Evolutionary conservation across 2,888 invertebrate genomes (phyloP), one percentile per base, ranked within the genome.

Genomic region (Listrodromus nycthemerus): DNA sequence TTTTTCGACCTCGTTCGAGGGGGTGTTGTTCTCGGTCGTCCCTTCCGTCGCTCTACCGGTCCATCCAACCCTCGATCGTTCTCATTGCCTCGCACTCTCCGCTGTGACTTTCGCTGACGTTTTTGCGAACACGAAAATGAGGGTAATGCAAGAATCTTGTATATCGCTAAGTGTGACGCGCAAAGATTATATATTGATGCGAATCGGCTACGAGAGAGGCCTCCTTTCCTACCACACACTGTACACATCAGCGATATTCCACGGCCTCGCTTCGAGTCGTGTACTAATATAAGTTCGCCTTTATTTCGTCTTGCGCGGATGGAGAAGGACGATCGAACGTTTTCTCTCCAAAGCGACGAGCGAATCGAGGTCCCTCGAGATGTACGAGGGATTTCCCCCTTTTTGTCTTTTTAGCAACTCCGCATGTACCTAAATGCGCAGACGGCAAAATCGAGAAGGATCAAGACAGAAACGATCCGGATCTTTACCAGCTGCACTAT

Each of bases 111-210:
- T 82, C 81, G 65, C 75, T 80, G 81, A 83, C 73, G 74, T 81
- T 80, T 82, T 73, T 81, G 61, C 77, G 63, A 55, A 0, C 48
- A 71, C 69, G 82, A 24, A 85, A 85, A 86, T 63, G 78, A 80
- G 82, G 83, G 75, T 86, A 86, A 86, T 86, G 86, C 78, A 82
- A 85, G 78, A 85, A 58, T 84, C 85, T 69, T 85, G 86, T 86
- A 82, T 24, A 61, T 48, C 3, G 55, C 55, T 55, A 41, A 85
- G 82, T 71, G 74, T 70, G 45, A 74, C 75, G 50, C 33, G 55
- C 21, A 41, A 19, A 70, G 55, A 55, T 55, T 70, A n/a, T 16
- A 37, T 37, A 70, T 70, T n/a, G 63, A 65, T 66, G 52, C 50
- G 55, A 55, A 21, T 55, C 55, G 55, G 63, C 33, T 45, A 3